These are phyloP conservation scores for Eupithecia subumbrata DNA, from an alignment of 2,888 invertebrate genomes.

Conservation along the genomic window DNA sequence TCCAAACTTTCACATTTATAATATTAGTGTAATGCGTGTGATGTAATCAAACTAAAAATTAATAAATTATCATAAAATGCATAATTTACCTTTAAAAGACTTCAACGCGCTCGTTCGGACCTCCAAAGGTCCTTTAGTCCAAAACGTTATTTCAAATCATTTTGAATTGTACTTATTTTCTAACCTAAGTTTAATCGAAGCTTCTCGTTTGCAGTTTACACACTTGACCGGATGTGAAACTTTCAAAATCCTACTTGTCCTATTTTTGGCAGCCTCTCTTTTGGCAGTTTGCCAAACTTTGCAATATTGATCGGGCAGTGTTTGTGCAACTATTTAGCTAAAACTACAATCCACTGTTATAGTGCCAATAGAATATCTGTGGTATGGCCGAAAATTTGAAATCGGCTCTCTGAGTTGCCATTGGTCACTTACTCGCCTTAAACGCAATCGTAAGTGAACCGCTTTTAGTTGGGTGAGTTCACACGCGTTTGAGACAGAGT, in stretches of 20 bases:
- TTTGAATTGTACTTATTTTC: background rate
- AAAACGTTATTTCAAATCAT: background rate
- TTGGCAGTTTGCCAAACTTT: slow-evolving; percentile 28
- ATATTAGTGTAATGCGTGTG: too few relatives aligned
- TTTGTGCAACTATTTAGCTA: slow-evolving; percentile 32
- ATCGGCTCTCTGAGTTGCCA: background rate
- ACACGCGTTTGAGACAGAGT: background rate
- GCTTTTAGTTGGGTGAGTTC: too few relatives aligned
- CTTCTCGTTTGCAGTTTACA: background rate
- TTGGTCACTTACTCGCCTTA: background rate
- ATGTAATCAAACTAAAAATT: too few relatives aligned
- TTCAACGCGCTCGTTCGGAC: background rate
- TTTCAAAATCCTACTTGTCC: slow-evolving; percentile 3
- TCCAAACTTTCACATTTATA: too few relatives aligned
- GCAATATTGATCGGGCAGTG: slow-evolving; percentile 33
- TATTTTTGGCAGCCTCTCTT: slow-evolving; percentile 27
- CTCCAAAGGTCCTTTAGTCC: background rate
- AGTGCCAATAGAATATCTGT: slow-evolving; percentile 1
- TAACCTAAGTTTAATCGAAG: background rate
- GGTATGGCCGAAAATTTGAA: background rate
- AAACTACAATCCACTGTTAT: slow-evolving; percentile 13
- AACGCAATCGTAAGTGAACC: background rate
- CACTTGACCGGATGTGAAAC: background rate
- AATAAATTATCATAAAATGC: too few relatives aligned
- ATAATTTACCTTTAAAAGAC: background rate